Base-by-base conservation (phyloP, 2,888 invertebrate species). In the Aproaerema taeniolella region DNA sequence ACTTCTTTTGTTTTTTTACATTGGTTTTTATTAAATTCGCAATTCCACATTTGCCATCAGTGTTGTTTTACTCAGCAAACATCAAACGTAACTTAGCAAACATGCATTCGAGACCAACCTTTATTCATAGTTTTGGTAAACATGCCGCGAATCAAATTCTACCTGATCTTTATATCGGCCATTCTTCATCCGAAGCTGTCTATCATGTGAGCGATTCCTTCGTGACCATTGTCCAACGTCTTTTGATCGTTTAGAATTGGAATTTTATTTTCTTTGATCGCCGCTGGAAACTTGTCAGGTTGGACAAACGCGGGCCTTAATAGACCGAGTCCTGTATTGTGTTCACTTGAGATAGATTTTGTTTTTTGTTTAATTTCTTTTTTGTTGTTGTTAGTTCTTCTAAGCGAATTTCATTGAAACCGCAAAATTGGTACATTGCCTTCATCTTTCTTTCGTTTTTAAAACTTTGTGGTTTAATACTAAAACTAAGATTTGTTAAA, bases 191-290 rank as follows among this genome's bases (percentile, higher is more conserved):
- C 52, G 38, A 42, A 66, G 56, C 61, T 59, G 63, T 67, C 65
- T 64, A 59, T 61, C 61, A 55, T 58, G 58, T 64, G 69, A 71
- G 62, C 58, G 69, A 70, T 70, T 64, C 58, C 57, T 65, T 64
- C 75, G 67, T 83, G 85, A 86, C 85, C 85, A 83, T 86, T 86
- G 85, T 86, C 86, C 86, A 77, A 82, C 58, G 43, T 60, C 80
- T 72, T 85, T 85, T 80, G 85, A 85, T 61, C 52, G 53, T 60
- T 60, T 58, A 63, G 61, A 55, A 59, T 50, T 55, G 50, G 64
- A 61, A 63, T 64, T 64, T 67, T 70, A 70, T 67, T 67, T 58
- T 60, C 49, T 59, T 54, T 53, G 52, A 52, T 46, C 52, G 45
- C 63, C 57, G 70, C 74, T 48, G 60, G 59, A 49, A 54, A 58